phyloP scores from a whole-genome alignment of 2,888 invertebrate species.

The Apantesis nais region DNA sequence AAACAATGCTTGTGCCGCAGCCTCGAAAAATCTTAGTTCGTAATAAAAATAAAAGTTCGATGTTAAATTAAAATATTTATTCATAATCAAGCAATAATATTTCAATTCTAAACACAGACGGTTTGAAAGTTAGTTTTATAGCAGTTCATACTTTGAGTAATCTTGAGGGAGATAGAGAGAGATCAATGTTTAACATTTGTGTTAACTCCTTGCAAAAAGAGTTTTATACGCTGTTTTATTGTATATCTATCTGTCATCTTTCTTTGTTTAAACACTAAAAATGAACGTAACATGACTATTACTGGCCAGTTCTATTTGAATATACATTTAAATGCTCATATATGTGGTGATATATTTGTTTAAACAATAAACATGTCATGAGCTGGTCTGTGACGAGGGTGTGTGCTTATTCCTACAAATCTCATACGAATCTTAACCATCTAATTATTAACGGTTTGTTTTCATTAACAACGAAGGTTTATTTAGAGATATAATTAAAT shows the following conservation, averaged over 20 bases:
- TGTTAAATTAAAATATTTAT: too few relatives aligned
- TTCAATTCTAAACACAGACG: too few relatives aligned
- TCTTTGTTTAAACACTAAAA: not conserved
- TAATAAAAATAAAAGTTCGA: not conserved
- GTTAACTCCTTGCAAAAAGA: too few relatives aligned
- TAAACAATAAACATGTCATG: slow-evolving; percentile 55
- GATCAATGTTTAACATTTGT: too few relatives aligned
- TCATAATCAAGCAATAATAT: too few relatives aligned
- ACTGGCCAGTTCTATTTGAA: not conserved
- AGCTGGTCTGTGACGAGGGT: slow-evolving; percentile 57
- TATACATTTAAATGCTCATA: not conserved
- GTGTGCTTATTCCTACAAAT: slow-evolving; percentile 41
- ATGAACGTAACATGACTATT: not conserved
- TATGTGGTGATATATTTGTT: slow-evolving; percentile 39
- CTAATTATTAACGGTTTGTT: slow-evolving; percentile 5
- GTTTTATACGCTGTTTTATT: too few relatives aligned
- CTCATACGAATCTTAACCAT: slow-evolving; percentile 26
- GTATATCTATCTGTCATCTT: too few relatives aligned
- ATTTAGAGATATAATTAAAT: not conserved
- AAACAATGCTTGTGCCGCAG: slow-evolving; percentile 27
- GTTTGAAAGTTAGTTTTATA: too few relatives aligned
- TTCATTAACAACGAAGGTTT: not conserved
- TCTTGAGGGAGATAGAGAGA: too few relatives aligned
- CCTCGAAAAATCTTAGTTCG: slow-evolving; percentile 7
- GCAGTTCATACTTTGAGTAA: too few relatives aligned